phyloP scores from a whole-genome alignment of 2,797 vertebrate genomes.

The Zalophus californianus region DNA sequence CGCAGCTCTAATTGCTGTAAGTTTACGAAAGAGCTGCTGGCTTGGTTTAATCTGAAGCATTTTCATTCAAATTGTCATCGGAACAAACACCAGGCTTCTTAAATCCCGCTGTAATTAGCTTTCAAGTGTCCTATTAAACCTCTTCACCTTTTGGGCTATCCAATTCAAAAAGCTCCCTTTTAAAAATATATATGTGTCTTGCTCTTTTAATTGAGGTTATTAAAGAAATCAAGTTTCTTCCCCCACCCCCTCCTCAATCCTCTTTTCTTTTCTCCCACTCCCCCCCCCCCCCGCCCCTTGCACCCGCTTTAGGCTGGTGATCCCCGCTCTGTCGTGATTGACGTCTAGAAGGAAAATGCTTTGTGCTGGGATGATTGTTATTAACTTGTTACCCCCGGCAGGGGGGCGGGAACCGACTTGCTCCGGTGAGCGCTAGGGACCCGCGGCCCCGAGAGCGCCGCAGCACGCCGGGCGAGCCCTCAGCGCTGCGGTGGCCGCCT shows the following conservation, averaged over 20 bases:
- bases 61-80: constrained; percentile 89
- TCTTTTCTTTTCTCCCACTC: constrained; percentile 73
- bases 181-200: constrained; percentile 86
- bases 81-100: constrained; percentile 87
- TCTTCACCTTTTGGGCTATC: constrained; percentile 90
- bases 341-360: constrained; percentile 85
- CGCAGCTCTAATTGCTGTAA: constrained; percentile 83
- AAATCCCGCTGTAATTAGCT: constrained; percentile 91
- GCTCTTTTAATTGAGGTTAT: constrained; percentile 93
- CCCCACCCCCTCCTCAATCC: constrained; percentile 75
- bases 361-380: constrained; percentile 78
- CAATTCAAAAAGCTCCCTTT: constrained; percentile 82
- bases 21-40: constrained; percentile 78
- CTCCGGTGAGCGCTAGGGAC: constrained; percentile 37
- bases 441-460: neutral
- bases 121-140: constrained; percentile 93
- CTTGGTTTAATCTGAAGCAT: constrained; percentile 85
- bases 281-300: neutral
- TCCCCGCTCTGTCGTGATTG: constrained; percentile 88
- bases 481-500: neutral
- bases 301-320: constrained; percentile 74
- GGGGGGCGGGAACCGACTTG: constrained; percentile 56
- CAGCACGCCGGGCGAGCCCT: neutral
- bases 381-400: constrained; percentile 69
- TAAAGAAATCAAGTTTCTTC: constrained; percentile 91